These are phyloP conservation scores for Kryptopterus vitreolus DNA, from an alignment of 2,797 vertebrate species.

Conservation along the genomic window DNA sequence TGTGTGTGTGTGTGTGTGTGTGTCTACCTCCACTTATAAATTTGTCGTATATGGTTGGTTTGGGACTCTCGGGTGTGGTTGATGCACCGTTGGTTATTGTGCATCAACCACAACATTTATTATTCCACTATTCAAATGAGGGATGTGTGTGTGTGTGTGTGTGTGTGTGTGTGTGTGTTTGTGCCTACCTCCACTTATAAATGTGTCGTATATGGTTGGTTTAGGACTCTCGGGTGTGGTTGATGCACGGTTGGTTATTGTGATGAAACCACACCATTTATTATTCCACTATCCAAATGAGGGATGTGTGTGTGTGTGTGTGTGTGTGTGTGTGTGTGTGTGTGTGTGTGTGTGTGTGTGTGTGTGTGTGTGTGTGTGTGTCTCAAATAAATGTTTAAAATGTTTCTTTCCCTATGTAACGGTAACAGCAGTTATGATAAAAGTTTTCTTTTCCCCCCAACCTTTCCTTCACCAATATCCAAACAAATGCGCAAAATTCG, in stretches of 20 bases:
- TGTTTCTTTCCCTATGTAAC: neutral
- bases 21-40: too few species aligned
- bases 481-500: neutral
- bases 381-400: neutral
- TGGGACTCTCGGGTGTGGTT: neutral
- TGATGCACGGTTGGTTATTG: neutral
- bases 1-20: neutral
- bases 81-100: neutral
- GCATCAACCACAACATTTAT: too few species aligned
- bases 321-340: neutral
- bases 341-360: neutral
- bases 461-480: too few species aligned
- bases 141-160: slow-evolving; percentile 2
- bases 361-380: neutral
- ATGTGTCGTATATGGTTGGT: neutral
- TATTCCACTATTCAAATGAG: neutral
- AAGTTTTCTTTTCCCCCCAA: neutral
- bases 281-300: neutral
- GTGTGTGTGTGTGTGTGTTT: neutral
- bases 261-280: too few species aligned
- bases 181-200: too few species aligned
- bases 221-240: neutral
- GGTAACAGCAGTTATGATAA: neutral
- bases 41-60: neutral
- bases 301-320: neutral